Evolutionary conservation across 2,888 invertebrate genomes (phyloP), one percentile per base, ranked within the genome.

Genomic region (Melanostoma mellinum): DNA sequence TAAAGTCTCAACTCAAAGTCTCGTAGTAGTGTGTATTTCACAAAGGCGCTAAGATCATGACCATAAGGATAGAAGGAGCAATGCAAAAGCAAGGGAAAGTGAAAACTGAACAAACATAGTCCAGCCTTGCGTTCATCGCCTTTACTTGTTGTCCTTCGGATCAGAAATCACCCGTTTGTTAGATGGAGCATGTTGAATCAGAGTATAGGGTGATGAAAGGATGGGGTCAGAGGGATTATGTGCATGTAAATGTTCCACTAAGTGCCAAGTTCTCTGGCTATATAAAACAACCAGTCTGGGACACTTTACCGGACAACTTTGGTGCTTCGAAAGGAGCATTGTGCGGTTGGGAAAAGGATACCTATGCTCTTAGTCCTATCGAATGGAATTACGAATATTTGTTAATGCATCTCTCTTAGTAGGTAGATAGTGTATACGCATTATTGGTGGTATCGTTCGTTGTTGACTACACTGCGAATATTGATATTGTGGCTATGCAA

Each of bases 401-500:
- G 71, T 67, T 63, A 79, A 75, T 75, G 48, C 67, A 73, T 60
- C 53, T 46, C 46, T 50, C 10, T 67, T 20, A 20, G 20, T 20
- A 20, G 20, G 20, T 20, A 20, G 20, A 20, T 20, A 40, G 56
- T 61, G 48, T 53, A 53, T 61, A 68, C 72, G 77, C 72, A 82
- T 77, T 82, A 77, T 82, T 72, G 68, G 77, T 78, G 73, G 58
- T 78, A 69, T 78, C 77, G 71, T 74, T 65, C 42, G 61, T 77
- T 71, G 74, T 79, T 82, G 72, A 78, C 73, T 75, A 71, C 71
- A 67, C 50, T 63, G 71, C 74, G 69, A 67, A 79, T 84, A 84
- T 84, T 84, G 79, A 84, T 79, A 79, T 79, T 84, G 79, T 75
- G 84, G 84, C 71, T 84, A 75, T 79, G 75, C 65, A 79, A 75